Conservation (phyloP, 1,140 invertebrate genomes). For the Bombus huntii region DNA sequence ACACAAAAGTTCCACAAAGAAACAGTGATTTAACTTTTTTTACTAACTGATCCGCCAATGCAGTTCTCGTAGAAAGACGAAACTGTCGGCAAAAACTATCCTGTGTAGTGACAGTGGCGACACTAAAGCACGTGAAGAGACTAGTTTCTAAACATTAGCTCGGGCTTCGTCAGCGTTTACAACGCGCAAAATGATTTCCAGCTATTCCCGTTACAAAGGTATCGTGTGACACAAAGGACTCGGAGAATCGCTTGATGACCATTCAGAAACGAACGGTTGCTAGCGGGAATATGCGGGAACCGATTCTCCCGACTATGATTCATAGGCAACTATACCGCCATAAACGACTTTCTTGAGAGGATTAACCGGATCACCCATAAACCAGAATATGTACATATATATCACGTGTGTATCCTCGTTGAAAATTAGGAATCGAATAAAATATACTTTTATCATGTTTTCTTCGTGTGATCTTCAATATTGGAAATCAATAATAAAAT, state of each 20-base stretch:
- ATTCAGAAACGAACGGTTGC: slow-evolving; percentile 18
- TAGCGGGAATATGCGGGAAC: background rate
- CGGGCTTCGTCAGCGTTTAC: background rate
- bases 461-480: too few species aligned
- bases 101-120: too few species aligned
- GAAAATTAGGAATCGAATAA: background rate
- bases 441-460: too few species aligned
- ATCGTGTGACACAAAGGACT: slow-evolving; percentile 32
- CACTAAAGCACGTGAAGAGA: background rate
- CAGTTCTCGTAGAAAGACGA: background rate
- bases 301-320: slow-evolving; percentile 28
- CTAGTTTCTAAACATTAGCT: slow-evolving; percentile 4
- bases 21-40: background rate
- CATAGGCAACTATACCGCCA: background rate
- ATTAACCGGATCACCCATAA: slow-evolving; percentile 62
- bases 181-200: slow-evolving; percentile 26
- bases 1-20: background rate
- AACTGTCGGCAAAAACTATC: background rate
- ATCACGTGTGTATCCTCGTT: background rate
- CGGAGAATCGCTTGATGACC: slow-evolving; percentile 5
- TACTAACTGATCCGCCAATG: background rate
- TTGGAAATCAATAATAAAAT: too few species aligned
- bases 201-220: slow-evolving; percentile 20
- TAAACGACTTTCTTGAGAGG: slow-evolving; percentile 39
- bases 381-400: background rate